These are phyloP conservation scores for Oligia latruncula DNA, from an alignment of 2,888 invertebrate species.

Conservation along the genomic window DNA sequence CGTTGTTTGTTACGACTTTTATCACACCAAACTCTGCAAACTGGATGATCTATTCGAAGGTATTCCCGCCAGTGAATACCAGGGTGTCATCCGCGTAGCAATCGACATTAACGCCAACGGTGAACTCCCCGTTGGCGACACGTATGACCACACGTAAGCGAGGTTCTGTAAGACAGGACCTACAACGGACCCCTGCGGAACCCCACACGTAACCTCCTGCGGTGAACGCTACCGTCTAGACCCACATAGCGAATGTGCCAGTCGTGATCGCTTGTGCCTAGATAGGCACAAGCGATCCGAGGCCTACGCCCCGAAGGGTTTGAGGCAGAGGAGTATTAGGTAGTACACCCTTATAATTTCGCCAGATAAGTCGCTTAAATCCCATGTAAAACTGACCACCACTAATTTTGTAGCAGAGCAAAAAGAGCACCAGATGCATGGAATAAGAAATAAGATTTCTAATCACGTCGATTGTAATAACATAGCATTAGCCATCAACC, in stretches of 20 bases:
- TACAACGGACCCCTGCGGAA: not conserved
- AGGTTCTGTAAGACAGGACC: not conserved
- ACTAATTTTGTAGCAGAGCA: not conserved
- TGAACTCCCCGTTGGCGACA: not conserved
- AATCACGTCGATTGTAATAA: constrained; percentile 2
- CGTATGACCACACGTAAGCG: not conserved
- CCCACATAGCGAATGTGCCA: not conserved
- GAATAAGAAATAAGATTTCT: not conserved
- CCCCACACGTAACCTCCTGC: too few relatives aligned
- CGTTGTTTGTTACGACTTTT: not conserved
- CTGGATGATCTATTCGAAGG: not conserved
- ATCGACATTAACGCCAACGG: not conserved
- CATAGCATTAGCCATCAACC: not conserved
- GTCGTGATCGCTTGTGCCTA: not conserved
- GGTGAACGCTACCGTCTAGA: not conserved
- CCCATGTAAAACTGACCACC: not conserved
- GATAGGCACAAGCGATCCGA: not conserved
- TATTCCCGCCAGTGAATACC: not conserved
- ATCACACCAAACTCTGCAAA: not conserved
- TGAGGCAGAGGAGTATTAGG: not conserved
- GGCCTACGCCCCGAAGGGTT: not conserved
- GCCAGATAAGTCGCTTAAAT: not conserved
- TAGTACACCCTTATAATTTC: not conserved
- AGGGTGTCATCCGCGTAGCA: not conserved
- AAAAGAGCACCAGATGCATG: not conserved